phyloP scores from a whole-genome alignment of 1,140 invertebrate species.

The Diuraphis noxia region DNA sequence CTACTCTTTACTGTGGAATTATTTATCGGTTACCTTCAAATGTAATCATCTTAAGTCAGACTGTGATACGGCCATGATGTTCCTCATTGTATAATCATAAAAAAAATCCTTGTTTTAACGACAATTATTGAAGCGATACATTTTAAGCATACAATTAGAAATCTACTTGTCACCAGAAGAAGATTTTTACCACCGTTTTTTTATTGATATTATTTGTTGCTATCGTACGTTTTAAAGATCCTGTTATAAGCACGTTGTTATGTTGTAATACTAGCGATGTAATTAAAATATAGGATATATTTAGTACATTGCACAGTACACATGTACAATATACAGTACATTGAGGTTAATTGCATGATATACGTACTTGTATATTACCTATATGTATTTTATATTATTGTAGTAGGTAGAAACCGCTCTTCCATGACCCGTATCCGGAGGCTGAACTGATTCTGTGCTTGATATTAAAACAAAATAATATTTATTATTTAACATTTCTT shows the following conservation, averaged over 20 bases:
- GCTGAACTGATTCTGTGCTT: constrained; percentile 16
- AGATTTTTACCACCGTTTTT: neutral
- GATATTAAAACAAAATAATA: constrained; percentile 30
- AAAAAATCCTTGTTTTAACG: constrained; percentile 30
- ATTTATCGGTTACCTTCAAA: constrained; percentile 10
- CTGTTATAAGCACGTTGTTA: constrained; percentile 11
- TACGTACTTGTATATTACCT: constrained; percentile 17
- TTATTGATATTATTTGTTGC: neutral
- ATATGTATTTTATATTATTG: constrained; percentile 24
- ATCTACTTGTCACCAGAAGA: constrained; percentile 24
- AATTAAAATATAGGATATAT: constrained; percentile 38
- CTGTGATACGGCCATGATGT: constrained; percentile 11
- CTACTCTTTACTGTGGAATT: neutral
- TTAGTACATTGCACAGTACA: constrained; percentile 15
- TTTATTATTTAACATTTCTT: neutral
- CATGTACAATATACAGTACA: constrained; percentile 21
- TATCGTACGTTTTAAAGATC: neutral
- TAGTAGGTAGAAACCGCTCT: constrained; percentile 44
- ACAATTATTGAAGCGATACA: constrained; percentile 29
- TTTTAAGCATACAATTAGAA: constrained; percentile 34
- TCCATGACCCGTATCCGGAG: constrained; percentile 47
- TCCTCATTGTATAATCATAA: constrained; percentile 37
- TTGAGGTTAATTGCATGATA: constrained; percentile 48
- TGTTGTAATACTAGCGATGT: constrained; percentile 31
- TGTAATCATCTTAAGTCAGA: neutral